Conservation (phyloP, 2,113 vertebrate species). For the Choloepus hoffmanni region DNA sequence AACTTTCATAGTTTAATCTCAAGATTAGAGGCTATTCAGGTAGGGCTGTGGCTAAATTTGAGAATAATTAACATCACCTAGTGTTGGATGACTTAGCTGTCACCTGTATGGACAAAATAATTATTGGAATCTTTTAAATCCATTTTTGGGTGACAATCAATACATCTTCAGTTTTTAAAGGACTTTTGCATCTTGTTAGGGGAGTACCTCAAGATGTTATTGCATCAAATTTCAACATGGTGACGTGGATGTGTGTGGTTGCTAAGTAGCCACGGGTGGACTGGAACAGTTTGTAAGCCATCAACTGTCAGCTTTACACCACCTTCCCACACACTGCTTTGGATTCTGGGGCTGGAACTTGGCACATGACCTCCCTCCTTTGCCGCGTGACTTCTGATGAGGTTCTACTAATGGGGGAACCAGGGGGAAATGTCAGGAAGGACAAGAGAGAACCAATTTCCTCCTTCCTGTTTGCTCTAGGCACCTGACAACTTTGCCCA, state of each 20-base stretch:
- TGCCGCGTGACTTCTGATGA: neutral
- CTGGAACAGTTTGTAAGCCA: neutral
- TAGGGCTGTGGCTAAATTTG: neutral
- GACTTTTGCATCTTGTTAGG: neutral
- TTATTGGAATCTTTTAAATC: neutral
- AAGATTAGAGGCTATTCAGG: neutral
- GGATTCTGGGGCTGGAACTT: neutral
- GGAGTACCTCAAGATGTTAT: neutral
- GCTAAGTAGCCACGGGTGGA: neutral
- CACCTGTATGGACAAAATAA: neutral
- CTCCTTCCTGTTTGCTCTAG: neutral
- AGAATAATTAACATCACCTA: neutral
- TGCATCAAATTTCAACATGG: neutral
- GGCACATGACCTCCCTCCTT: neutral
- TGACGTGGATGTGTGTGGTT: neutral
- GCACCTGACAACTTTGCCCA: neutral
- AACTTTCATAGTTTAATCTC: neutral
- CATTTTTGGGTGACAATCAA: neutral
- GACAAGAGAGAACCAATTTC: neutral
- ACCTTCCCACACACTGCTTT: neutral
- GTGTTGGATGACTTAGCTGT: neutral
- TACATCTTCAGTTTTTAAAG: neutral
- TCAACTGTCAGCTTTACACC: neutral
- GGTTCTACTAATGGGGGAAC: neutral
- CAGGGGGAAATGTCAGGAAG: neutral